Evolutionary conservation across 2,888 invertebrate species (phyloP).

Genomic region (Carpatolechia fugitivella): DNA sequence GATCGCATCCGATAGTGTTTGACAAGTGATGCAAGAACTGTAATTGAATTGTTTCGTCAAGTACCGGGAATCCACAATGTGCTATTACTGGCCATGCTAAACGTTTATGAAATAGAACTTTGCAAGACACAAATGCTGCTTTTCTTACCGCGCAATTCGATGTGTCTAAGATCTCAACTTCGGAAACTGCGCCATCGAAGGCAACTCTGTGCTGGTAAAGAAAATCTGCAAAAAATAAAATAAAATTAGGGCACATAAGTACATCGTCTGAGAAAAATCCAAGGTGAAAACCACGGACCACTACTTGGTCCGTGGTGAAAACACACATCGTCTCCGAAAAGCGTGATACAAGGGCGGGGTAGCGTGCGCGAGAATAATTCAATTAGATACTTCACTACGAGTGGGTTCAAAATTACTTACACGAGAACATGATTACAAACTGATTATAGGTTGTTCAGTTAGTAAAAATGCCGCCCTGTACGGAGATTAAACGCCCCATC

Average conservation of each 20-base stretch:
- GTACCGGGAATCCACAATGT: too few relatives aligned
- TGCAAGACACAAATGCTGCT: too few relatives aligned
- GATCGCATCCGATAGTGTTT: constrained; percentile 55
- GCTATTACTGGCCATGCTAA: too few relatives aligned
- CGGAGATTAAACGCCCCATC: neutral
- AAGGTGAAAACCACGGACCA: too few relatives aligned
- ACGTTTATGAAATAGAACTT: too few relatives aligned
- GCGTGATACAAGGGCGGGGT: neutral
- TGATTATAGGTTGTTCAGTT: constrained; percentile 2
- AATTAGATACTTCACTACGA: neutral
- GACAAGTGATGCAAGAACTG: neutral
- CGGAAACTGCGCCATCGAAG: constrained; percentile 87
- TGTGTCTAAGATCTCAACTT: constrained; percentile 89
- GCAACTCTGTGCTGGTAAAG: constrained; percentile 88
- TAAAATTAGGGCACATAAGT: constrained; percentile 16
- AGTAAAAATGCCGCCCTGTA: neutral
- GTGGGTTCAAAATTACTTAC: constrained; percentile 13
- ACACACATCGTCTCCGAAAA: neutral
- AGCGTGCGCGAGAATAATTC: neutral
- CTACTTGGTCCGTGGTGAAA: neutral
- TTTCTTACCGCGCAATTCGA: constrained; percentile 88
- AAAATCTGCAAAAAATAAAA: constrained; percentile 84
- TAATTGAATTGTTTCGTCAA: neutral
- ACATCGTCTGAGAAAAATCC: neutral
- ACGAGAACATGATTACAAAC: neutral